These are phyloP conservation scores for Drosophila sordidula DNA, from an alignment of 2,888 invertebrate species.

Conservation along the genomic window DNA sequence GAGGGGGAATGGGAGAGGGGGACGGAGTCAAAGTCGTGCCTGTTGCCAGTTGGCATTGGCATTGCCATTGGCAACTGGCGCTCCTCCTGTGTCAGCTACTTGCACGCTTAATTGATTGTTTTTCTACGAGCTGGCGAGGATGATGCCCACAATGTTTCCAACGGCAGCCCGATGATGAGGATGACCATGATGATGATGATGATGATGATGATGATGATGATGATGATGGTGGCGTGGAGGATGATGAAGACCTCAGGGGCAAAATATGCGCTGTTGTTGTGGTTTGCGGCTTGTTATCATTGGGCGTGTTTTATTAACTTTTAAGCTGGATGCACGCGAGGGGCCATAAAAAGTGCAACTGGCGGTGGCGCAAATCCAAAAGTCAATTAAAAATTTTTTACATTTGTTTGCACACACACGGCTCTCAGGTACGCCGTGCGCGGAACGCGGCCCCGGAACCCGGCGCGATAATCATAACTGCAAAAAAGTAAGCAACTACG, in stretches of 20 bases:
- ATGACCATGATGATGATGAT: constrained; percentile 3
- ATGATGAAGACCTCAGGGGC: constrained; percentile 83
- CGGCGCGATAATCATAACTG: constrained; percentile 81
- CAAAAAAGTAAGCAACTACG: constrained; percentile 78
- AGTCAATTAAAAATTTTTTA: constrained; percentile 82
- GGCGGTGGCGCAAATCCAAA: constrained; percentile 70
- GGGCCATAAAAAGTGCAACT: constrained; percentile 81
- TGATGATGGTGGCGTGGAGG: constrained; percentile 7
- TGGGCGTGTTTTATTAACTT: constrained; percentile 85
- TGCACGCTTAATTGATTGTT: constrained; percentile 82
- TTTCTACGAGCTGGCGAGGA: constrained; percentile 71
- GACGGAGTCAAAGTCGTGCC: constrained; percentile 31
- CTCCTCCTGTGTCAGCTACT: constrained; percentile 76
- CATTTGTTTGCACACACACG: constrained; percentile 78
- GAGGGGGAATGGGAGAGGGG: constrained; percentile 1
- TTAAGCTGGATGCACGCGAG: constrained; percentile 82
- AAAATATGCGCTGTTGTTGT: constrained; percentile 65
- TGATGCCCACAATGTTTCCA: constrained; percentile 54
- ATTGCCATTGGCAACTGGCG: constrained; percentile 67
- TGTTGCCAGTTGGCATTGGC: constrained; percentile 19
- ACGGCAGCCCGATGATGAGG: constrained; percentile 4
- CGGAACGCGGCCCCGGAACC: constrained; percentile 30
- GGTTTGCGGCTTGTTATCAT: constrained; percentile 82
- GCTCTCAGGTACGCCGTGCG: constrained; percentile 2
- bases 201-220: constrained; percentile 12